Base-by-base conservation (phyloP, 2,797 vertebrate species). In the Geotrypetes seraphini region DNA sequence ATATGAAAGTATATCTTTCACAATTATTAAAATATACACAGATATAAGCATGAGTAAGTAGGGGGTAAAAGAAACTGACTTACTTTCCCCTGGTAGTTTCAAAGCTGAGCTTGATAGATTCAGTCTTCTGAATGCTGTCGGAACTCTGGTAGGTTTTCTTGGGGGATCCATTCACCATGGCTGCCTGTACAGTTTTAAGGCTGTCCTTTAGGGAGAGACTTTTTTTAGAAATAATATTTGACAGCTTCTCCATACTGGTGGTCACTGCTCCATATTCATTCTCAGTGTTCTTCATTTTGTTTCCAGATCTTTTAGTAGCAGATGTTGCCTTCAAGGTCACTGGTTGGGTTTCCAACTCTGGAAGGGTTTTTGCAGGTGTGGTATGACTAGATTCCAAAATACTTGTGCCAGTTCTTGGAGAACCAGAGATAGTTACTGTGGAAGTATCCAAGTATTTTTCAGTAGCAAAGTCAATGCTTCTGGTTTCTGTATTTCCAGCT, bases 51-150 rank as follows among this genome's bases (percentile, higher is more conserved):
- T n/a, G n/a, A 26, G 7, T 14, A 16, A 11, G 26, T 42, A 50
- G 19, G 19, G n/a, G 25, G 4, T 7, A 44, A 0, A 16, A 1
- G 2, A 41, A 15, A 9, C 24, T 29, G 36, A 11, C 79, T 83
- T 83, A 86, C 84, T 78, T 84, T 58, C 68, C 73, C 25, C 75
- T 66, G 9, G 69, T 57, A 12, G 75, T 75, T 61, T 81, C 63
- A 44, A 83, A 85, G 36, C 38, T 5, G 0, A 73, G 13, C 14
- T 54, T 53, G 51, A 61, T 61, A 31, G 30, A 22, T 47, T 5
- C 50, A 28, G 19, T 9, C 19, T 66, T 36, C 33, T 43, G 53
- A 25, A 12, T 30, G 16, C 33, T 45, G 4, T 21, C 39, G 22
- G 25, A 23, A 34, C 34, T 66, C 26, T 5, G 35, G n/a, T 39